Evolutionary conservation across 2,888 invertebrate genomes (phyloP).

Genomic region (Acheta domesticus): DNA sequence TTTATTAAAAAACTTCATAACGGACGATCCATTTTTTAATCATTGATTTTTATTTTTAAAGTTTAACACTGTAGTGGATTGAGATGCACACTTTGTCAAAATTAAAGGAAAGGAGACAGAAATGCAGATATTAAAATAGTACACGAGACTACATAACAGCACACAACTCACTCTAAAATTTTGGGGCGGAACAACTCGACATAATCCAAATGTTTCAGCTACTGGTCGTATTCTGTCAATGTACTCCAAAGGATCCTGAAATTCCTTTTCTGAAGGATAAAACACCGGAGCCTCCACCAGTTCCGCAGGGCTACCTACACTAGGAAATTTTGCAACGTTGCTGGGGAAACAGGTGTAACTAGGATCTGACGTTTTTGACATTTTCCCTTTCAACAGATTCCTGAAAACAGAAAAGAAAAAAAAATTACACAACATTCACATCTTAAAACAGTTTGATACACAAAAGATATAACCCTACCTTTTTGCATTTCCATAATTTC

Average conservation of each 20-base stretch:
- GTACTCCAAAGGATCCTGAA: conserved; percentile 78
- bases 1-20: too few species aligned
- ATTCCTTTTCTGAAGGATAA: conserved; percentile 77
- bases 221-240: conserved; percentile 73
- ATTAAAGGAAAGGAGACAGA: too few species aligned
- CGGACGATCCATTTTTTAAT: too few species aligned
- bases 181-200: conserved; percentile 79
- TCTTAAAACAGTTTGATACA: not conserved
- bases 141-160: too few species aligned
- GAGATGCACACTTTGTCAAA: too few species aligned
- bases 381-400: conserved; percentile 41
- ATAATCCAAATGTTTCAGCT: conserved; percentile 80
- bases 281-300: conserved; percentile 75
- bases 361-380: conserved; percentile 35
- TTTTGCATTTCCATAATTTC: too few species aligned
- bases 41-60: too few species aligned
- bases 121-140: too few species aligned
- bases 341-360: conserved; percentile 28
- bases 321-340: conserved; percentile 34
- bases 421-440: not conserved
- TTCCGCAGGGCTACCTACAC: conserved; percentile 47
- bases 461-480: too few species aligned
- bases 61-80: too few species aligned
- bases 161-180: conserved; percentile 57
- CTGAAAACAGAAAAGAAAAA: conserved; percentile 37